phyloP scores from a whole-genome alignment of 1,140 invertebrate genomes.

The Aphidius gifuensis region DNA sequence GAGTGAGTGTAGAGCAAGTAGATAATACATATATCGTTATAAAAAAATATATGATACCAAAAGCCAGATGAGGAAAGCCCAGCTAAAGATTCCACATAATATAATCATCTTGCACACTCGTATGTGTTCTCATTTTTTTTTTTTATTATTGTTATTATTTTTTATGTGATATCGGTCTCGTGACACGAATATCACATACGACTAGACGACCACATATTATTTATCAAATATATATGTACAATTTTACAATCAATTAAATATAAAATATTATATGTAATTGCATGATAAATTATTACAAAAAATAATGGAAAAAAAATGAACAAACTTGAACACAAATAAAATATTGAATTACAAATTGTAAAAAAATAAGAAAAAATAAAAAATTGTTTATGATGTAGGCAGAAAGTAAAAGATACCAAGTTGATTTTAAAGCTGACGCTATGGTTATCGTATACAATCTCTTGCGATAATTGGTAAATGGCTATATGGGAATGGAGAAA shows the following conservation, averaged over 20 bases:
- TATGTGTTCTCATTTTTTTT: neutral
- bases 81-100: conserved; percentile 26
- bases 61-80: conserved; percentile 3
- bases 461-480: conserved; percentile 7
- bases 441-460: neutral
- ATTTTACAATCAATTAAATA: neutral
- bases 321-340: too few relatives aligned
- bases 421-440: too few relatives aligned
- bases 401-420: too few relatives aligned
- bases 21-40: conserved; percentile 1
- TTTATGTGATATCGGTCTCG: conserved; percentile 16
- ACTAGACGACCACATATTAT: neutral
- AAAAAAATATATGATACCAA: neutral
- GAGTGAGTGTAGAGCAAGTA: conserved; percentile 4
- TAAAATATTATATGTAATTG: too few relatives aligned
- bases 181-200: conserved; percentile 21
- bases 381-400: neutral
- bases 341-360: neutral
- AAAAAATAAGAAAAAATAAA: neutral
- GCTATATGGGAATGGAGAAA: neutral
- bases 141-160: conserved; percentile 8
- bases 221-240: neutral
- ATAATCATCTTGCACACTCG: conserved; percentile 15
- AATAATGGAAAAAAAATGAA: too few relatives aligned
- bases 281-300: too few relatives aligned